A percentile compares a stretch with the other conserved stretches of the same genome.
These are phyloP conservation scores for Taphrorychus bicolor DNA, from an alignment of 2,888 invertebrate species.

Conservation along the genomic window DNA sequence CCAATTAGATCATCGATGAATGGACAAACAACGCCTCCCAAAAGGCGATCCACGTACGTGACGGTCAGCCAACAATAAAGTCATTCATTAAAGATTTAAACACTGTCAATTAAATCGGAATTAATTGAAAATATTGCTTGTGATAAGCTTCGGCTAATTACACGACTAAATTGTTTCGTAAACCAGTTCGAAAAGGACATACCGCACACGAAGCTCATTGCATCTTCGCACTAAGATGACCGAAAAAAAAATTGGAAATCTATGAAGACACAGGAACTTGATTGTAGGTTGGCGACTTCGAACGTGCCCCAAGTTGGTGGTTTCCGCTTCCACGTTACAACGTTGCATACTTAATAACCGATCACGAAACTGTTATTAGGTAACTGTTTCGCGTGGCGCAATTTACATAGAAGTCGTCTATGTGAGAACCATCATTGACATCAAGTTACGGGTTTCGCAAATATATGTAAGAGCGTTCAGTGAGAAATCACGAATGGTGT, in stretches of 20 bases:
- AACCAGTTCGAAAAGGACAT: not conserved
- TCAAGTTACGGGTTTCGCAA: not conserved
- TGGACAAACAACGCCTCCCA: slow-evolving; percentile 11
- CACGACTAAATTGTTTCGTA: slow-evolving; percentile 14
- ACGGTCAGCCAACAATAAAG: slow-evolving; percentile 24
- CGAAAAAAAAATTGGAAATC: not conserved
- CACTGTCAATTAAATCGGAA: slow-evolving; percentile 22
- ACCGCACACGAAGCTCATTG: slow-evolving; percentile 13
- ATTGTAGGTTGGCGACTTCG: slow-evolving; percentile 36
- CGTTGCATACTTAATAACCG: slow-evolving; percentile 19
- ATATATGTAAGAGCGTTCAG: not conserved
- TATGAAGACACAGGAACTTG: slow-evolving; percentile 6
- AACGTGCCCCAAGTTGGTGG: slow-evolving; percentile 34
- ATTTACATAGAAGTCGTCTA: slow-evolving; percentile 10
- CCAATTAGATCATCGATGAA: slow-evolving; percentile 2
- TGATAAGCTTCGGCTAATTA: slow-evolving; percentile 31
- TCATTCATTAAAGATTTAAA: slow-evolving; percentile 30
- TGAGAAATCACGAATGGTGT: not conserved
- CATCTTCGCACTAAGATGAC: not conserved
- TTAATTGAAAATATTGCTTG: slow-evolving; percentile 31
- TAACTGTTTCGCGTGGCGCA: slow-evolving; percentile 21
- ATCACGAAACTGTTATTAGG: slow-evolving; percentile 12
- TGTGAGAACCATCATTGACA: slow-evolving; percentile 3
- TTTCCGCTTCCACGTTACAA: slow-evolving; percentile 31
- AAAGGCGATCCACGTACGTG: slow-evolving; percentile 24